phyloP scores from a whole-genome alignment of 2,797 vertebrate genomes.

The Myiothlypis coronata region DNA sequence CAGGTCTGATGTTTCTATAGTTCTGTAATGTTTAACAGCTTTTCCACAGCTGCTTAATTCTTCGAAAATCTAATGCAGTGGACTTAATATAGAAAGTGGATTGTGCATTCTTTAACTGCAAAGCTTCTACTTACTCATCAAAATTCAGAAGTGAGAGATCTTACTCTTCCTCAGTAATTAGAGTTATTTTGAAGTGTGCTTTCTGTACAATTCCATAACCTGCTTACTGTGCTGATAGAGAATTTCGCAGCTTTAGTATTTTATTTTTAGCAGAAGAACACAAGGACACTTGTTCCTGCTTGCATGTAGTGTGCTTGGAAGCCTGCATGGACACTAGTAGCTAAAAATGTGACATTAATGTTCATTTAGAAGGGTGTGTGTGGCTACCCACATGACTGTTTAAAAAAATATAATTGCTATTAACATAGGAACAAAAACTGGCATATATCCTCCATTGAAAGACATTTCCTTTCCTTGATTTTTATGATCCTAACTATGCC shows the following conservation, averaged over 20 bases:
- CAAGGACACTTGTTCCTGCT: neutral
- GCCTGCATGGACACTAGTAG: neutral
- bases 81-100: neutral
- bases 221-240: neutral
- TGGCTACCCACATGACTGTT: neutral
- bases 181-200: neutral
- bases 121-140: neutral
- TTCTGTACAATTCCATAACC: neutral
- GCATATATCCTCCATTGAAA: neutral
- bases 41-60: neutral
- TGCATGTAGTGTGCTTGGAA: neutral
- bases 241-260: neutral
- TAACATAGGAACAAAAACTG: neutral
- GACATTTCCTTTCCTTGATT: neutral
- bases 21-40: neutral
- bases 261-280: neutral
- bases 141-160: neutral
- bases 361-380: neutral
- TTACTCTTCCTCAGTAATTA: neutral
- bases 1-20: neutral
- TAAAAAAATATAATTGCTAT: neutral
- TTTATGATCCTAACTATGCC: neutral
- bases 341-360: fast-evolving
- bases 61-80: neutral
- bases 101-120: neutral